Evolutionary conservation across 2,113 vertebrate genomes (phyloP).

Genomic region (Halichoerus grypus): DNA sequence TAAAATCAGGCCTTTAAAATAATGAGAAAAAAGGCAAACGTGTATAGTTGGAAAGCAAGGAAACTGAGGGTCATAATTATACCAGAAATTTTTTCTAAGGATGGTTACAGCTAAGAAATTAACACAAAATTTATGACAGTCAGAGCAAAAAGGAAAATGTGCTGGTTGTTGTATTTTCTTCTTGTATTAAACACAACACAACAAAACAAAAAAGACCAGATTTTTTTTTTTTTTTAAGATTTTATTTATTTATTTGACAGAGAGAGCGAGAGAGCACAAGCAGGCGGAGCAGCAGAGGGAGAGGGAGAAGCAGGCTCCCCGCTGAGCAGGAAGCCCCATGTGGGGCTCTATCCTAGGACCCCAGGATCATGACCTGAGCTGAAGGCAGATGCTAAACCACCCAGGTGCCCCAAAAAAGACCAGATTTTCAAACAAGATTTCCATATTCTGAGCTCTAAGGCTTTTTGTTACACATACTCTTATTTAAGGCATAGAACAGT

Average conservation of each 20-base stretch:
- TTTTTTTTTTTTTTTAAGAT: background rate
- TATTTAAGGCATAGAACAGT: background rate
- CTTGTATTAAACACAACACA: background rate
- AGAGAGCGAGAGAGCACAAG: no score
- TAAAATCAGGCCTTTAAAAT: background rate
- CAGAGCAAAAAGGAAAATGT: background rate
- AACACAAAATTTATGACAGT: background rate
- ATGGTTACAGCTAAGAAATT: background rate
- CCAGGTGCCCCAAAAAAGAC: background rate
- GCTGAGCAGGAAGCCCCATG: no score
- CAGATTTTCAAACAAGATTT: background rate
- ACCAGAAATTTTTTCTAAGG: background rate
- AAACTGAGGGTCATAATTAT: background rate
- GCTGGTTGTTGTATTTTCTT: background rate
- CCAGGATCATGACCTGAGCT: no score
- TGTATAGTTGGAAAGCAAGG: background rate
- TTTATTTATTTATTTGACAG: no score
- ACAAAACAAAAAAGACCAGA: background rate
- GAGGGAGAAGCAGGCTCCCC: no score
- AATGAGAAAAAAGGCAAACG: background rate
- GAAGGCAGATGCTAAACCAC: no score
- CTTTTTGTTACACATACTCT: background rate
- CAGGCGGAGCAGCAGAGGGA: no score
- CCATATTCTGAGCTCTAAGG: background rate
- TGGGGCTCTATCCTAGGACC: no score